Evolutionary conservation across 2,888 invertebrate species (phyloP), one percentile per base, ranked within the genome.

Genomic region (Athetis lepigone): DNA sequence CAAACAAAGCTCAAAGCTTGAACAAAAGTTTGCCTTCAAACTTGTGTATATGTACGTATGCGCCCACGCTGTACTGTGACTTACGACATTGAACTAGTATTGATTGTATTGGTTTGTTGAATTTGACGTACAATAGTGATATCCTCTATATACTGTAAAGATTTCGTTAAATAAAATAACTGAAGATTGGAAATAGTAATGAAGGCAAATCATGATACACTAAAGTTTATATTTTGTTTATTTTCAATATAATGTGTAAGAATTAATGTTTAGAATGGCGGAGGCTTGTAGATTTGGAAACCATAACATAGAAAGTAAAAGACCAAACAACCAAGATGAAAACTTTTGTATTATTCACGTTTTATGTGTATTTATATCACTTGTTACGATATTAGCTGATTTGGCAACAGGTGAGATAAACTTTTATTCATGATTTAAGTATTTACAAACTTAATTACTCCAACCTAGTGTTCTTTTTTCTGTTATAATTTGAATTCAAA

Each of bases 321-420:
- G 83, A 81, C 71, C 82, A 33, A 86, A 78, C 72, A 90, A 85
- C 79, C 90, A 91, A 72, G 92, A 93, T 79, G 94, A 93, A 85
- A 92, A 92, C 81, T 94, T 95, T 88, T 93, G 94, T 86, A 88
- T 94, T 70, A 90, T 95, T 73, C 94, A 95, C 87, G 94, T 95
- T 79, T 88, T 95, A 72, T 93, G 95, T 88, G 93, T 95, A 67
- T 92, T 95, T 85, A 93, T 96, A 84, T 96, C 96, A 62, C 90
- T 96, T 78, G 93, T 95, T 69, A 95, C 96, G 57, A 96, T 96
- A 85, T 87, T 96, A 76, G 95, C 95, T 58, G 96, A 96, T 89
- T 88, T 96, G 70, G 94, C 95, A 60, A 96, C 96, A 92, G 96
- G 96, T 96, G 85, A 83, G 88, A 85, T 39, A 51, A 47, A 55